Evolutionary conservation across 1,140 invertebrate genomes (phyloP), one percentile per base, ranked within the genome.

Genomic region (Drosophila nikananu): DNA sequence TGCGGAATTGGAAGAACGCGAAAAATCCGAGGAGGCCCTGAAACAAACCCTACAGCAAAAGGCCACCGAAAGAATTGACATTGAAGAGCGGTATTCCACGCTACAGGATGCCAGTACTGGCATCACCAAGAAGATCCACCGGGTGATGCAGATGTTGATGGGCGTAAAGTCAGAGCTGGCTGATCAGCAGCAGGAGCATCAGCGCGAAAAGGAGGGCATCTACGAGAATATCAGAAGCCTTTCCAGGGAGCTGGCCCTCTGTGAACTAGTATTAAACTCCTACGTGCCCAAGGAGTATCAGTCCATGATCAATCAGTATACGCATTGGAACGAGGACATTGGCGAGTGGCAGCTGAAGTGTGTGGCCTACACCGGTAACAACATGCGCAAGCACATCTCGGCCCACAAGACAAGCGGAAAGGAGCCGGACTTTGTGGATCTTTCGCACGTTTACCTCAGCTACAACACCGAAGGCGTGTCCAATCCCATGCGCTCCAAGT

Each of bases 321-420:
- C 98, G 17, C 96, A 97, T 83, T 99, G 98, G 98, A 99, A 99
- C 94, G 98, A 99, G 93, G 98, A 99, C 83, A 98, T 99, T 52
- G 98, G 98, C 19, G 99, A 99, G 93, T 99, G 98, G 97, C 98
- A 99, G 93, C 95, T 99, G 13, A 97, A 97, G 92, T 99, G 98
- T 94, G 98, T 99, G 3, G 99, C 99, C 1, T 99, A 99, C 93
- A 99, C 98, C 17, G 99, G 99, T 0, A 99, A 99, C 93, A 99
- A 99, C 92, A 99, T 99, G 97, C 94, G 97, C 25, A 97, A 97
- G 91, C 93, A 93, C 60, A 91, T 93, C 39, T 72, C 86, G 9
- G 92, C 92, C 19, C 73, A 92, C 27, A 89, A 92, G 54, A 60
- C 52, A 0, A 74, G 67, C 19, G 77, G 78, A n/a, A 93, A 93